Percentiles rank a stretch among this genome's conserved stretches.
These are phyloP conservation scores for Lepidurus arcticus DNA, from an alignment of 1,140 invertebrate species.

Conservation along the genomic window DNA sequence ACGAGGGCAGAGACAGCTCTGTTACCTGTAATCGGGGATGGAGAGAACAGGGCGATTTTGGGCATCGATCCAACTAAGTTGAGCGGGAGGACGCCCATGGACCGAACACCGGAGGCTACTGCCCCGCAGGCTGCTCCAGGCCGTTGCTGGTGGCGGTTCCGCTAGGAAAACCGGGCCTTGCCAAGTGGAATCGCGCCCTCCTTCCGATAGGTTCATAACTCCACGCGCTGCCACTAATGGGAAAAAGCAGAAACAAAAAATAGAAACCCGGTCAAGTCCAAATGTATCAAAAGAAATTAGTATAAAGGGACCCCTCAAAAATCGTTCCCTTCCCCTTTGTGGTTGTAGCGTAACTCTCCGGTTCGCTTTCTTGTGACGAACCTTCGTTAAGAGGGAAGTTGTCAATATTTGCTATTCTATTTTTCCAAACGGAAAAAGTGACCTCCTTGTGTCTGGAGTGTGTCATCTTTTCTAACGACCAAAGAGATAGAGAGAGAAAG, in stretches of 20 bases:
- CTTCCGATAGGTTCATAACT: background rate
- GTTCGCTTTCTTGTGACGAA: background rate
- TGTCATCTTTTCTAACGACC: conserved; percentile 15
- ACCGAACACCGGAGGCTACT: conserved; percentile 2
- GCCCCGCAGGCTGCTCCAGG: background rate
- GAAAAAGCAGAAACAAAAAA: background rate
- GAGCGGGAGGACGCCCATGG: background rate
- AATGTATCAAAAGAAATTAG: too few species aligned
- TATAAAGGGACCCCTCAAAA: too few species aligned
- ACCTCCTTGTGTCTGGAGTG: conserved; percentile 13
- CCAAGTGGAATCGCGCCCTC: conserved; percentile 1
- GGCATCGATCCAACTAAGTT: conserved; percentile 12
- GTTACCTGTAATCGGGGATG: background rate
- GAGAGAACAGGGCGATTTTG: conserved; percentile 1
- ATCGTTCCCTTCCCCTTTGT: background rate
- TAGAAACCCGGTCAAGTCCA: background rate
- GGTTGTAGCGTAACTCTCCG: background rate
- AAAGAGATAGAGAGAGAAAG: background rate
- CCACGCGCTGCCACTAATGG: background rate
- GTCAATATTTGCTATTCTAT: conserved; percentile 16
- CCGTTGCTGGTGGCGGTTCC: background rate
- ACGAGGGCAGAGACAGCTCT: background rate
- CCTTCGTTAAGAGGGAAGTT: conserved; percentile 4
- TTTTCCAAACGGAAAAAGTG: background rate
- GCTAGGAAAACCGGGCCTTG: background rate